Evolutionary conservation across 2,888 invertebrate species (phyloP).

Genomic region (Hyles lineata): DNA sequence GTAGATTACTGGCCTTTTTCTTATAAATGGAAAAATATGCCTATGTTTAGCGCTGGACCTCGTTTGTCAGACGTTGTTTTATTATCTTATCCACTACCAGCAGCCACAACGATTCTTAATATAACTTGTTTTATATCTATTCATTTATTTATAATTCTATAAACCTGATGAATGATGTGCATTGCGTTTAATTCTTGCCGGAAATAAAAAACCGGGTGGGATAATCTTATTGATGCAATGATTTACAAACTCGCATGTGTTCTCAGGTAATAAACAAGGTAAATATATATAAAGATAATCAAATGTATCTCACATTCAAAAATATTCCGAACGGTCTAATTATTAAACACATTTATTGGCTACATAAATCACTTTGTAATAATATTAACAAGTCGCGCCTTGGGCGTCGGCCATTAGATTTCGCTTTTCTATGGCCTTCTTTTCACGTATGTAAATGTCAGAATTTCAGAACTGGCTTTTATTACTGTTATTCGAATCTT

Average conservation of each 20-base stretch:
- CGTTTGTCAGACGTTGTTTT: no score
- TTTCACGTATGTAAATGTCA: constrained; percentile 34
- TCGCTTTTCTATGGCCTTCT: constrained; percentile 47
- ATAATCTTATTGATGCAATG: not conserved
- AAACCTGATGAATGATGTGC: no score
- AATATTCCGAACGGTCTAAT: constrained; percentile 1
- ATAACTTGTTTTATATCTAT: no score
- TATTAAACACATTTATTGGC: constrained; percentile 37
- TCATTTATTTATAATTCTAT: no score
- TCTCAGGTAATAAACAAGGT: no score
- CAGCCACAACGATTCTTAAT: no score
- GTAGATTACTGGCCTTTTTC: not conserved
- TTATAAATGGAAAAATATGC: no score
- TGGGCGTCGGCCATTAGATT: constrained; percentile 45
- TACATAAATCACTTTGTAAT: constrained; percentile 35
- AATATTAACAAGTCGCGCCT: constrained; percentile 39
- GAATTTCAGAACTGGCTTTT: constrained; percentile 6
- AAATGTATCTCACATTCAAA: not conserved
- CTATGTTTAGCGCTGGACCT: no score
- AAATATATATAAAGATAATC: not conserved
- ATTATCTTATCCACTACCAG: no score
- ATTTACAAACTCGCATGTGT: not conserved
- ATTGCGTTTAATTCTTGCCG: no score
- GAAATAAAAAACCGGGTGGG: no score
- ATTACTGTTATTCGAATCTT: constrained; percentile 22